Base-by-base conservation (phyloP, 2,113 vertebrate genomes). In the Ctenodactylus gundi region DNA sequence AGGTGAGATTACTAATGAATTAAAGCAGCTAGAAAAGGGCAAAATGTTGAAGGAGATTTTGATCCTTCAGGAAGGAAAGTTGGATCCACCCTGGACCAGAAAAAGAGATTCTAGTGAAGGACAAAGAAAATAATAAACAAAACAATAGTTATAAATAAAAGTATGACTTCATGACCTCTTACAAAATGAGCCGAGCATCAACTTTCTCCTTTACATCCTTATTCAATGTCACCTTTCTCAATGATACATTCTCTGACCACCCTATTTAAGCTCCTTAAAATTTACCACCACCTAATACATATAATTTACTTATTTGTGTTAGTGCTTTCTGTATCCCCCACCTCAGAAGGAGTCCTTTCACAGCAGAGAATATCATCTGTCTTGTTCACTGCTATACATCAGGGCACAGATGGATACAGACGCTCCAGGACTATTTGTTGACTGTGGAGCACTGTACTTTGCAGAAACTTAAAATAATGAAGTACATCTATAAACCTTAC, bases 251-350 rank as follows among this genome's bases (percentile, higher is more conserved):
- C 39, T 60, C 55, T 53, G 23, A 31, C 10, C 62, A 65, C 7
- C 13, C 46, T 65, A 57, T 83, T 86, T 91, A 77, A 94, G 87
- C 31, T 58, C 53, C 62, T 70, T 70, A 60, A 62, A 49, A 93
- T 6, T 62, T 55, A 49, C 75, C 46, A 80, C 49, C 21, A 73
- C 70, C 34, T 62, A 62, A 64, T n/a, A 72, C 29, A 27, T 36
- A 27, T 36, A 70, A 68, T 92, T 62, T 82, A 53, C 76, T 73
- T 67, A 10, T 67, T 90, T 82, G 82, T 31, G 51, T 82, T 68
- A 39, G 21, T 84, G 77, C 20, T 72, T 49, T 51, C n/a, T 77
- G 60, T 70, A 34, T 13, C 51, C 44, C 58, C 55, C 7, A 83
- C 44, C 70, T 72, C 41, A 57, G 11, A 39, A 25, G 62, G 65